Base-by-base conservation (phyloP, 2,888 invertebrate species). In the Drosophila basisetae region DNA sequence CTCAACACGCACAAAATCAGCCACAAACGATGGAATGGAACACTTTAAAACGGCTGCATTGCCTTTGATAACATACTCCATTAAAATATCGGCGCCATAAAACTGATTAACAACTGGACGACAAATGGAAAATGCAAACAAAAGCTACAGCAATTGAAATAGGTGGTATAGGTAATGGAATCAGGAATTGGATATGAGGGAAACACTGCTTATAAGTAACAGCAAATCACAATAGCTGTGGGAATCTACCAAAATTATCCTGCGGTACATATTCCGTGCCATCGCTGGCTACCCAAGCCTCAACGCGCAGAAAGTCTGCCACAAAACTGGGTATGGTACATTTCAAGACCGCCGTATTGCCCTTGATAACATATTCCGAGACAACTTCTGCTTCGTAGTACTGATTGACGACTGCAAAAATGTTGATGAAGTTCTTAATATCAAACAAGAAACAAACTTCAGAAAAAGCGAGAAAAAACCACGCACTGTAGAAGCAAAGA, bases 271-370 rank as follows among this genome's bases (percentile, higher is more conserved):
- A 97, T 93, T 96, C 95, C 86, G 95, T 95, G 81, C 95, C 95
- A 83, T 95, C 95, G 69, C 95, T 95, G 89, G 95, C 94, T 78
- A 95, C 94, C 97, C 97, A 98, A 78, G 97, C 96, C 92, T 97
- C 96, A 62, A 98, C 98, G 92, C 96, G 96, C 61, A 98, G 97
- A 94, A 98, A 98, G 94, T 98, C 98, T 53, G 97, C 96, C 69
- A 97, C 97, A 93, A 97, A 98, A 78, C 97, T 97, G 35, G 98
- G 97, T 90, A 98, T 97, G 91, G 96, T 97, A 94, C 97, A 98
- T 93, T 97, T 97, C 54, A 98, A 94, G 67, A 97, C 96, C 16
- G 97, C 97, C 37, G 97, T 96, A 92, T 98, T 98, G 62, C 97
- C 97, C 83, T 96, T 95, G 87, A 98, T 97, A 52, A 97, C 97